Evolutionary conservation across 2,113 vertebrate genomes (phyloP), one percentile per base, ranked within the genome.

Genomic region (Marmota flaviventris): DNA sequence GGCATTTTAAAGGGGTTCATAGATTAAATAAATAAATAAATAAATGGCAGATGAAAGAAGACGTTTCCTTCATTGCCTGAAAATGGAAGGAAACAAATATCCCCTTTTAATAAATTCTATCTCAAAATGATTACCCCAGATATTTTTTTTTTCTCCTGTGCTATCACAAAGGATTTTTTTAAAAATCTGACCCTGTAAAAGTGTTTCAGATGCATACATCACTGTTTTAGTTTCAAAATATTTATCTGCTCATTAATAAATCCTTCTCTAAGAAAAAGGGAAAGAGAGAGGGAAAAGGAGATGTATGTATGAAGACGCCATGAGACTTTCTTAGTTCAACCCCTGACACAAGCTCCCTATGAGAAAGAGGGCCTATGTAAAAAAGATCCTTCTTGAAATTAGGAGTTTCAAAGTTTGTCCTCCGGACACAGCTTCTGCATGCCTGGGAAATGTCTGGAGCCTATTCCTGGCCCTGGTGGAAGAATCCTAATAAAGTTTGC

Each of bases 91-190:
- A 95, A 95, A 97, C 78, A 93, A 98, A 94, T 96, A 84, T 91
- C 89, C 78, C 89, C 91, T 97, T 98, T 98, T 85, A 97, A 93
- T 96, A 97, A 85, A 97, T 97, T 97, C 95, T 95, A 96, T 98
- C 94, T 96, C 96, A 58, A 63, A 89, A 39, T 42, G n/a, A 63
- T 42, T 18, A 69, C 9, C 17, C 13, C 14, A 37, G 61, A 39
- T 69, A 70, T 39, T n/a, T 82, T 14, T 69, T 42, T 93, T 53
- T 97, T 91, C 96, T 89, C 90, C 82, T 72, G 79, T 70, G 93
- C 89, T 96, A 97, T 97, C 97, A 93, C 94, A 98, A 98, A 96
- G 61, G 65, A 92, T 93, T 98, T 70, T 98, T 77, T 61, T 10
- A 85, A 51, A 51, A 92, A 90, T 94, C 96, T 97, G 95, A 96